Base-by-base conservation (phyloP, 2,113 vertebrate species). In the Craseonycteris thonglongyai region DNA sequence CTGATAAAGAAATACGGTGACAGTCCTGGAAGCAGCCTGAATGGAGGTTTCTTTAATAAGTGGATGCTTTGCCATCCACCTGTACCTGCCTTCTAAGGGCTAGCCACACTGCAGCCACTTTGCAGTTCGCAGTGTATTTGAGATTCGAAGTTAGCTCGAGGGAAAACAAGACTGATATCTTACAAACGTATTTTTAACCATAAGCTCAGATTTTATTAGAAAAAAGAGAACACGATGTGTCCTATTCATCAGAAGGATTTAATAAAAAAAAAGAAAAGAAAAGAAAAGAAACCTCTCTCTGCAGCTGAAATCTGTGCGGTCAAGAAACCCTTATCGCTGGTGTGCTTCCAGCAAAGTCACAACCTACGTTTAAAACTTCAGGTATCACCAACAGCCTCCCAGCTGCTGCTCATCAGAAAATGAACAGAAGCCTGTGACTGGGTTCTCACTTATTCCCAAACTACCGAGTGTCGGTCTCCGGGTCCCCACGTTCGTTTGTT, bases 141-240 rank as follows among this genome's bases (percentile, higher is more conserved):
- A 51, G n/a, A 42, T 66, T 71, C 5, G 4, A 45, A 58, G 76
- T 76, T 14, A 88, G 38, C 78, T 81, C 42, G 92, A 72, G n/a
- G 45, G 42, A 93, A 91, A 87, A 56, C 4, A 88, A 63, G 26
- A 54, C 19, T 74, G 61, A 59, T 35, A 78, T 74, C 72, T 81
- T 33, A 95, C 54, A 96, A 85, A 66, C 51, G 79, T 71, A 93
- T 66, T 94, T 96, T 96, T 80, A 83, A 95, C 59, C 45, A 86
- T 75, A 65, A 90, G 26, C 54, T 90, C 61, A 94, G 35, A 88
- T 63, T 95, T 93, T 94, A 85, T 89, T 69, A 49, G 35, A 16
- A 63, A 90, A 91, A 69, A 92, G 80, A 93, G 88, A 95, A 51
- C 5, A 63, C 5, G 33, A 30, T 45, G 28, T 93, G n/a, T 74